A percentile compares a stretch with the other conserved stretches of the same genome.
Evolutionary conservation across 2,888 invertebrate species (phyloP).

Genomic region (Glaucopsyche alexis): DNA sequence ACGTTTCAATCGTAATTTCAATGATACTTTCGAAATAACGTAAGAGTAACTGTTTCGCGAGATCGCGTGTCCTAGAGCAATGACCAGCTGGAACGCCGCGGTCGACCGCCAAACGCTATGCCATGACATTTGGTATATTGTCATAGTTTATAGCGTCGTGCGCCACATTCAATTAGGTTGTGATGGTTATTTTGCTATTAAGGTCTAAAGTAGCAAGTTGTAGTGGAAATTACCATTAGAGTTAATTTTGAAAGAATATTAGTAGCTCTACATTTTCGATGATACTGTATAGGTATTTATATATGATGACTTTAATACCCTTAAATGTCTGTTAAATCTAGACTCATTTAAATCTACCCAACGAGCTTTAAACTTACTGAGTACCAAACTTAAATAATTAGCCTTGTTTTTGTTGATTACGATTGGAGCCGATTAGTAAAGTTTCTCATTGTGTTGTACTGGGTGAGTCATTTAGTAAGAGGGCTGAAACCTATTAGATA

Average conservation of each 20-base stretch:
- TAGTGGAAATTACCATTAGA: too few relatives aligned
- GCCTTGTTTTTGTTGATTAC: background rate
- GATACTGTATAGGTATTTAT: too few relatives aligned
- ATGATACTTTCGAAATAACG: constrained; percentile 33
- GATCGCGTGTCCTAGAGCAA: constrained; percentile 24
- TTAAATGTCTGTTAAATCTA: background rate
- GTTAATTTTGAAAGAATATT: too few relatives aligned
- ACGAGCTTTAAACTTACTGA: background rate
- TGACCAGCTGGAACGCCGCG: constrained; percentile 32
- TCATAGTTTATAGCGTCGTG: background rate
- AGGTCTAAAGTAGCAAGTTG: background rate
- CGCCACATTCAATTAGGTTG: background rate
- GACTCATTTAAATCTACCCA: background rate
- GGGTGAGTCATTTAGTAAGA: background rate
- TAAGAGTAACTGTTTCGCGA: constrained; percentile 3
- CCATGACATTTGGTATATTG: background rate
- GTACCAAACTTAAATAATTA: background rate
- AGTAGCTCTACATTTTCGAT: too few relatives aligned
- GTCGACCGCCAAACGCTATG: constrained; percentile 6
- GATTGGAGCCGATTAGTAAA: background rate
- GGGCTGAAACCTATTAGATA: background rate
- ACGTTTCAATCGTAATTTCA: constrained; percentile 17
- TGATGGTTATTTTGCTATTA: background rate
- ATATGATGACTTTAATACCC: too few relatives aligned
- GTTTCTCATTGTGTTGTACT: background rate